Percentiles rank a stretch among this genome's conserved stretches.
Conservation (phyloP, 2,888 invertebrate species). For the Cabera pusaria region DNA sequence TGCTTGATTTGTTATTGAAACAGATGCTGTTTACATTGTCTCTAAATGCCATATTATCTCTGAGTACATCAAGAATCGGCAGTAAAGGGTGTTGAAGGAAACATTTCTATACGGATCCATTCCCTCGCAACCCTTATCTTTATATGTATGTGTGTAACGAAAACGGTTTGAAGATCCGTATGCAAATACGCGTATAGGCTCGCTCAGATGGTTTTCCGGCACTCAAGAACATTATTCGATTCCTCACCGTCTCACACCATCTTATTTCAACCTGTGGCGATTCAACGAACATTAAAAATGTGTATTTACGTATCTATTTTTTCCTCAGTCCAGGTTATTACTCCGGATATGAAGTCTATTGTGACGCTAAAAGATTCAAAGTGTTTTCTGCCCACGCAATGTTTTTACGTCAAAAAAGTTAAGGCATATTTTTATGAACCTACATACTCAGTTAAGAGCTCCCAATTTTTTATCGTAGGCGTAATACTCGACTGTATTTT, state of each 20-base stretch:
- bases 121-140: constrained; percentile 12
- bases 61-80: constrained; percentile 25
- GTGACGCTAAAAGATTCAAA: too few species aligned
- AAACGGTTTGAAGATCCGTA: constrained; percentile 47
- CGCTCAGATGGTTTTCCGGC: constrained; percentile 45
- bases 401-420: too few species aligned
- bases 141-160: constrained; percentile 38
- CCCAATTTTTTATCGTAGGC: too few species aligned
- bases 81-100: constrained; percentile 47
- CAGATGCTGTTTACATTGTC: constrained; percentile 17
- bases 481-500: too few species aligned
- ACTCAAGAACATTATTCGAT: constrained; percentile 40
- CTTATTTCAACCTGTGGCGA: constrained; percentile 33
- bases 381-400: neutral
- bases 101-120: constrained; percentile 27
- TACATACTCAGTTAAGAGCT: too few species aligned
- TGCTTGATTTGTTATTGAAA: constrained; percentile 8
- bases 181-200: constrained; percentile 48
- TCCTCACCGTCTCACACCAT: constrained; percentile 34
- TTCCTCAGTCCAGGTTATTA: constrained; percentile 1
- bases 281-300: constrained; percentile 40
- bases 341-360: too few species aligned
- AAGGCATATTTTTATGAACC: too few species aligned
- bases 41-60: constrained; percentile 23
- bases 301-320: constrained; percentile 6